A percentile compares a stretch with the other conserved stretches of the same genome.
These are phyloP conservation scores for Tetramorium simillimum DNA, from an alignment of 1,140 invertebrate genomes.

Conservation along the genomic window DNA sequence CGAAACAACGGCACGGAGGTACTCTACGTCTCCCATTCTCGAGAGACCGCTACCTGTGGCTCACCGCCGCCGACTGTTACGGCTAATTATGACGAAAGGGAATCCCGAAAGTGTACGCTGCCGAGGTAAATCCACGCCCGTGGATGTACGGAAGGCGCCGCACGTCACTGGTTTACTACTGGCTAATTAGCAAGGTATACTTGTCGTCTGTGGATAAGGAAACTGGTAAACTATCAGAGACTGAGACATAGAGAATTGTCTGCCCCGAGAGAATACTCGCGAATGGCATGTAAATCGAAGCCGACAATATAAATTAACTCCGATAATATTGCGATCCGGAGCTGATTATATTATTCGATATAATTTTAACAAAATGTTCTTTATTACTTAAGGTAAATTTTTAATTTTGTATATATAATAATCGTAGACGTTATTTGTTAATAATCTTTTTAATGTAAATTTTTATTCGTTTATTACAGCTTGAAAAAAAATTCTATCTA, in stretches of 20 bases:
- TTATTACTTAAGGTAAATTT: background rate
- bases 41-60: slow-evolving; percentile 45
- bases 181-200: slow-evolving; percentile 42
- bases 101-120: background rate
- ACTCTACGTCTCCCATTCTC: slow-evolving; percentile 50
- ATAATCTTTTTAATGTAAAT: background rate
- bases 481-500: background rate
- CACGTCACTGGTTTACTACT: slow-evolving; percentile 27
- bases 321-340: background rate
- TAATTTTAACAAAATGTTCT: slow-evolving; percentile 1
- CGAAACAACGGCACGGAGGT: slow-evolving; percentile 52
- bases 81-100: slow-evolving; percentile 60
- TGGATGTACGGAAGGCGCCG: background rate
- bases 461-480: background rate
- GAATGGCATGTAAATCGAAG: background rate
- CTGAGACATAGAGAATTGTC: background rate
- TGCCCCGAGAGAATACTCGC: slow-evolving; percentile 4
- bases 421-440: background rate
- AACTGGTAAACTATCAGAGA: slow-evolving; percentile 16
- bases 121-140: background rate
- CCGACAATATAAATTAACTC: slow-evolving; percentile 2
- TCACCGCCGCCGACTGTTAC: slow-evolving; percentile 13
- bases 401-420: background rate
- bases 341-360: background rate
- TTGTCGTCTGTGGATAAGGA: slow-evolving; percentile 27